Percentiles rank a stretch among this genome's conserved stretches.
These are phyloP conservation scores for Hydractinia echinata DNA, from an alignment of 30 jellyfish, hydroid and myxozoan species.

Conservation along the genomic window DNA sequence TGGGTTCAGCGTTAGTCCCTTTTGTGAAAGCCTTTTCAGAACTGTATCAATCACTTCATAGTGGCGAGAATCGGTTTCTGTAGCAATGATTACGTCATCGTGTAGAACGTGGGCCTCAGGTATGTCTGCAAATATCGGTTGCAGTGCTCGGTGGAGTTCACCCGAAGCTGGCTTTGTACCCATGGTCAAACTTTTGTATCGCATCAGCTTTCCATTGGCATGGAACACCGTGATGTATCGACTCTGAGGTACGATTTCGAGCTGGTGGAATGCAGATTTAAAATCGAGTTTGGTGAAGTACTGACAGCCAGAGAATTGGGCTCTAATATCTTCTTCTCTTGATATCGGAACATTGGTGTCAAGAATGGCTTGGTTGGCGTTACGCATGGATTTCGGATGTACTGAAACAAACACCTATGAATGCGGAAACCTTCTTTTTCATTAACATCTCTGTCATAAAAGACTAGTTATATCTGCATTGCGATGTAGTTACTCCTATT, in stretches of 20 bases:
- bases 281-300: conserved; percentile 39
- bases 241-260: no score
- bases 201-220: conserved; percentile 10
- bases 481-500: no score
- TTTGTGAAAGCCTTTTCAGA: conserved; percentile 26
- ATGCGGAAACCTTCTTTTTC: no score
- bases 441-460: no score
- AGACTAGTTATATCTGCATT: no score
- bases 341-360: no score
- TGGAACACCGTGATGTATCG: conserved; percentile 25
- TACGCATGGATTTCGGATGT: no score
- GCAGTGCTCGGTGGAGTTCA: conserved; percentile 6
- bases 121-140: conserved; percentile 26
- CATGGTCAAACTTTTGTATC: conserved; percentile 31
- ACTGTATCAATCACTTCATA: conserved; percentile 22
- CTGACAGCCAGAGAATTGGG: conserved; percentile 38
- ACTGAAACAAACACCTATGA: no score
- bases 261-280: neutral
- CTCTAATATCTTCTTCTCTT: conserved; percentile 29
- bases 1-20: conserved; percentile 31
- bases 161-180: conserved; percentile 42
- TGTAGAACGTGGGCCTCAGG: conserved; percentile 3
- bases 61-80: conserved; percentile 7
- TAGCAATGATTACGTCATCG: conserved; percentile 28
- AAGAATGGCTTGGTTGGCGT: no score